These are phyloP conservation scores for Atrina japonica DNA, from an alignment of 2,888 invertebrate genomes.

Conservation along the genomic window DNA sequence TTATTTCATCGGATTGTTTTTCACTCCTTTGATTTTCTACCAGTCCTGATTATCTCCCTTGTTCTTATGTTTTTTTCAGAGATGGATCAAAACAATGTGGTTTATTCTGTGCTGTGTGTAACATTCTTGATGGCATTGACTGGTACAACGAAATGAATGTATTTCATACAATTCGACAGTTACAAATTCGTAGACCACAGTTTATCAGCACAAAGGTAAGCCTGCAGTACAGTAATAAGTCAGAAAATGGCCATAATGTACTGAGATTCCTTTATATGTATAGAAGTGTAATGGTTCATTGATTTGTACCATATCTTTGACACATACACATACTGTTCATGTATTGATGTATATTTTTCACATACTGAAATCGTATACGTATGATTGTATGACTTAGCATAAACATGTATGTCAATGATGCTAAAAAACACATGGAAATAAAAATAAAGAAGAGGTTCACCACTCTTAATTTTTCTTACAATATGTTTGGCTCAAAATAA, in stretches of 20 bases:
- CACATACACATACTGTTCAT: neutral
- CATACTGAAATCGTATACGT: too few relatives aligned
- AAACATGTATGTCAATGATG: too few relatives aligned
- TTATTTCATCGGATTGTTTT: too few relatives aligned
- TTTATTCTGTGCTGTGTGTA: slow-evolving; percentile 42
- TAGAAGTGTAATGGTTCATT: too few relatives aligned
- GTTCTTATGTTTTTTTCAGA: slow-evolving; percentile 13
- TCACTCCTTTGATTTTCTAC: too few relatives aligned
- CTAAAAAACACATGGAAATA: too few relatives aligned
- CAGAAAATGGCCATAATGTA: neutral
- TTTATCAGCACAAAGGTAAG: slow-evolving; percentile 31
- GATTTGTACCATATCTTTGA: too few relatives aligned
- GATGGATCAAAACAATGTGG: slow-evolving; percentile 39
- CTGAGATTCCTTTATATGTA: neutral
- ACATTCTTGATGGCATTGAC: slow-evolving; percentile 41
- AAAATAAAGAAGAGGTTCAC: too few relatives aligned
- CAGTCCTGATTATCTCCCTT: too few relatives aligned
- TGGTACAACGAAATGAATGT: slow-evolving; percentile 41
- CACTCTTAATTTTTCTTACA: too few relatives aligned
- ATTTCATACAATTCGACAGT: slow-evolving; percentile 38
- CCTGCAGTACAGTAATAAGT: neutral
- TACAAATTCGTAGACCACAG: slow-evolving; percentile 41
- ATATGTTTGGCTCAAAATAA: too few relatives aligned
- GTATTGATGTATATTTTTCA: neutral
- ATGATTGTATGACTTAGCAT: too few relatives aligned